phyloP scores from a whole-genome alignment of 2,888 invertebrate genomes.

The Biston betularia region DNA sequence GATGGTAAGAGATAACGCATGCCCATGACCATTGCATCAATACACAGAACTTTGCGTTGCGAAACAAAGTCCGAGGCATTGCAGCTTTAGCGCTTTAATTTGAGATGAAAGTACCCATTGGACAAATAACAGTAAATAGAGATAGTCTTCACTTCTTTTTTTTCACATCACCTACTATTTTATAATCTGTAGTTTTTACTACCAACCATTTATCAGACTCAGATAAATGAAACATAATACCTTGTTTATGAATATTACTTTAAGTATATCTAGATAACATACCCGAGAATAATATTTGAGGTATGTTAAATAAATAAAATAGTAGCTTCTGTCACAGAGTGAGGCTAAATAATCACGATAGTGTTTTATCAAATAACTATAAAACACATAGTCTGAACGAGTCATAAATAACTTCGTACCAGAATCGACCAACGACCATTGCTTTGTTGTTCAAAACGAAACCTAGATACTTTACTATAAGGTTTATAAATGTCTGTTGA shows the following conservation, averaged over 20 bases:
- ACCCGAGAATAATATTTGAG: slow-evolving; percentile 67
- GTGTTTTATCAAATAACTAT: slow-evolving; percentile 84
- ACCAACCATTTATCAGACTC: slow-evolving; percentile 46
- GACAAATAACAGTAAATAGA: too few species aligned
- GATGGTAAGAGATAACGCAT: too few species aligned
- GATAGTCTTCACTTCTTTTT: too few species aligned
- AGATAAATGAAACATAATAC: slow-evolving; percentile 62
- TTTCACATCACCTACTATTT: neutral
- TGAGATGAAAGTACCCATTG: too few species aligned
- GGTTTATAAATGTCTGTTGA: slow-evolving; percentile 49
- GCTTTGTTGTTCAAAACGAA: slow-evolving; percentile 41
- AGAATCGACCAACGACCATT: slow-evolving; percentile 50
- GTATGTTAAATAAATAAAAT: slow-evolving; percentile 75
- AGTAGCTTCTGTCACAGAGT: slow-evolving; percentile 73
- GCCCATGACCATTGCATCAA: too few species aligned
- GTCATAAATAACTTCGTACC: slow-evolving; percentile 78
- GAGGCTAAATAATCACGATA: slow-evolving; percentile 83
- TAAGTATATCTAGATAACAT: slow-evolving; percentile 67
- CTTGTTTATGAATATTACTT: slow-evolving; percentile 41
- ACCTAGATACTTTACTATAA: slow-evolving; percentile 49
- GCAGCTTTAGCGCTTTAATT: too few species aligned
- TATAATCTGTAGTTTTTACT: slow-evolving; percentile 58
- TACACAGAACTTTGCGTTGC: too few species aligned
- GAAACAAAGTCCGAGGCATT: too few species aligned
- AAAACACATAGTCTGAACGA: slow-evolving; percentile 78